phyloP scores from a whole-genome alignment of 2,797 vertebrate genomes.

The Rhinella marina region DNA sequence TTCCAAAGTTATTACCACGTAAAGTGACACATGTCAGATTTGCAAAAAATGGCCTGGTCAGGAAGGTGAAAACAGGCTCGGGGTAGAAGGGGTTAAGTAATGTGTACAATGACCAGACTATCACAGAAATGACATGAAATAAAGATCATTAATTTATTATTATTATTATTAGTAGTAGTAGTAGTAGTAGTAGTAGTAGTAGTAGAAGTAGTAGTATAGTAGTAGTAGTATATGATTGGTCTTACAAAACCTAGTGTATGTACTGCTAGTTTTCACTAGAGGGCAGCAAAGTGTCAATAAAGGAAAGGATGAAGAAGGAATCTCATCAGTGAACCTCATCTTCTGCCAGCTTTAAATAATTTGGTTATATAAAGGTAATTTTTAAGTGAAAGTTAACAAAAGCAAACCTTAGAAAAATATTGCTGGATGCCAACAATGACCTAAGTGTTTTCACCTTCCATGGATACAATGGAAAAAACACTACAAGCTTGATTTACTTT shows the following conservation, averaged over 20 bases:
- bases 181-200: no score
- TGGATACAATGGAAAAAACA: neutral
- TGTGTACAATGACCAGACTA: no score
- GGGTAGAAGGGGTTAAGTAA: no score
- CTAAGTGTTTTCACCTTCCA: neutral
- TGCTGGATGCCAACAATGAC: neutral
- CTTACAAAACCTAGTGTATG: neutral
- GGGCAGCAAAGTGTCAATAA: constrained; percentile 45
- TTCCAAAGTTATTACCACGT: no score
- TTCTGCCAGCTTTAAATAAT: neutral
- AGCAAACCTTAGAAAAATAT: neutral
- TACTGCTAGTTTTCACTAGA: neutral
- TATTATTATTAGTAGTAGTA: no score
- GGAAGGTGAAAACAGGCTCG: no score
- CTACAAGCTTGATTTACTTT: neutral
- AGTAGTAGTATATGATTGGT: neutral
- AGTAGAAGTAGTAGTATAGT: no score
- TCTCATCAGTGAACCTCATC: neutral
- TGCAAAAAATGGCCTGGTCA: no score
- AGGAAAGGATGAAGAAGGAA: neutral
- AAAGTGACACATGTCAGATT: no score
- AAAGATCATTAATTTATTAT: no score
- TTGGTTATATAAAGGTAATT: neutral
- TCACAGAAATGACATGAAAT: no score
- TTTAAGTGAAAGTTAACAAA: neutral